These are phyloP conservation scores for Turritopsis dohrnii DNA, from an alignment of 30 jellyfish, hydroid and myxozoan species.

Conservation along the genomic window DNA sequence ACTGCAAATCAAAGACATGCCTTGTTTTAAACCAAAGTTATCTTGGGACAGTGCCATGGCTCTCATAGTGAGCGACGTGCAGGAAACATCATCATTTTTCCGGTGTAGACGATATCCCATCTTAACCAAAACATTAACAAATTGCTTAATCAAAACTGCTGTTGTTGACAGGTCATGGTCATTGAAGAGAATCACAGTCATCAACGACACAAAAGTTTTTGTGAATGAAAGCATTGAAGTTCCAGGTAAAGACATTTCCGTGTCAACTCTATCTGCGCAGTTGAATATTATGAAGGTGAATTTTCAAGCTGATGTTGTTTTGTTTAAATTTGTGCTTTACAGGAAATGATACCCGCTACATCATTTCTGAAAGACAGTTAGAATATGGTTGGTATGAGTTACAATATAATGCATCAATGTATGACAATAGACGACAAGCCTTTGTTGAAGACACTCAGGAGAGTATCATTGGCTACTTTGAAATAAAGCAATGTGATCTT, in stretches of 20 bases:
- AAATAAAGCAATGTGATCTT: slow-evolving; percentile 44
- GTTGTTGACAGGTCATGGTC: background rate
- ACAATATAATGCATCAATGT: slow-evolving; percentile 3
- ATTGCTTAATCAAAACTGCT: slow-evolving; percentile 10
- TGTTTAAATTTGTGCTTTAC: too few species aligned
- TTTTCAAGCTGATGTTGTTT: too few species aligned
- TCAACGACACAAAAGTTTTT: background rate
- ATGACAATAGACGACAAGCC: background rate
- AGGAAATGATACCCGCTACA: slow-evolving; percentile 15
- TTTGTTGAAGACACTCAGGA: background rate
- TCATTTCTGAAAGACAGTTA: slow-evolving; percentile 10
- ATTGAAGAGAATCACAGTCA: background rate
- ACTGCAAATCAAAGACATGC: background rate
- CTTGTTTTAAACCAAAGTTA: background rate
- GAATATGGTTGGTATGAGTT: slow-evolving; percentile 16
- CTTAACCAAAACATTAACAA: background rate
- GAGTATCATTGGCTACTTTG: slow-evolving; percentile 45
- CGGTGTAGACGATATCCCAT: slow-evolving; percentile 8
- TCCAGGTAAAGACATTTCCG: too few species aligned
- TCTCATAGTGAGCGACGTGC: background rate
- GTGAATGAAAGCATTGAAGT: slow-evolving; percentile 13
- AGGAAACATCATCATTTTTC: background rate
- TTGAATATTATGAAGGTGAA: too few species aligned
- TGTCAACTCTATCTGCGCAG: too few species aligned
- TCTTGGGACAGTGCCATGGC: slow-evolving; percentile 21